A percentile compares a stretch with the other conserved stretches of the same genome.
Conservation (phyloP, 2,797 vertebrate genomes). For the Takifugu rubripes region DNA sequence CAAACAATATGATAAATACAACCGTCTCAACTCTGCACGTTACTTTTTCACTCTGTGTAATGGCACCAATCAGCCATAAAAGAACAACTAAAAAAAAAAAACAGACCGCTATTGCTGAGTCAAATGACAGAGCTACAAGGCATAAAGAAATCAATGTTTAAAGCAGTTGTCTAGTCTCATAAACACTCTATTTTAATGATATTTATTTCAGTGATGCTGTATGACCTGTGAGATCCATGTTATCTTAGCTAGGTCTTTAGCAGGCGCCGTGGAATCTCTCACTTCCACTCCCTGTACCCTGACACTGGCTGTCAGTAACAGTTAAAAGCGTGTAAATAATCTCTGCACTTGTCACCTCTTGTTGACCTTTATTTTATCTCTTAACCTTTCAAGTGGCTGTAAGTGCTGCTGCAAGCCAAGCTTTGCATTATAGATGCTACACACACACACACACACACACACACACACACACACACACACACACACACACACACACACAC, state of each 20-base stretch:
- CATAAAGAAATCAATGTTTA: neutral
- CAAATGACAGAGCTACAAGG: neutral
- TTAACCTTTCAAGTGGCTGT: constrained; percentile 60
- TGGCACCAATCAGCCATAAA: neutral
- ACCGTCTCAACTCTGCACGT: neutral
- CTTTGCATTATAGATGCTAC: constrained; percentile 5
- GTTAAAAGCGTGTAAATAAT: constrained; percentile 70
- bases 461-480: too few species aligned
- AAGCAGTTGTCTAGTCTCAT: constrained; percentile 8
- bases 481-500: too few species aligned
- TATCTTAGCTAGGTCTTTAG: constrained; percentile 57
- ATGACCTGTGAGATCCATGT: constrained; percentile 25
- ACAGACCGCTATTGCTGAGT: too few species aligned
- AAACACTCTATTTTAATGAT: constrained; percentile 26
- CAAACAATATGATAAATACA: neutral
- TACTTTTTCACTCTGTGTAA: neutral
- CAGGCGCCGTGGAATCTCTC: constrained; percentile 54
- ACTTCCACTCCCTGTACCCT: constrained; percentile 54
- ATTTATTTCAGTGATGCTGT: constrained; percentile 23
- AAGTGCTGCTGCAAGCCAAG: constrained; percentile 26
- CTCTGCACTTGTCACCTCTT: constrained; percentile 67
- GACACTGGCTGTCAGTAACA: constrained; percentile 56
- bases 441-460: too few species aligned
- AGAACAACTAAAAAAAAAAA: too few species aligned
- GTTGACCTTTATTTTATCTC: constrained; percentile 68